Evolutionary conservation across 2,113 vertebrate genomes (phyloP).

Genomic region (Onychostruthus taczanowskii): DNA sequence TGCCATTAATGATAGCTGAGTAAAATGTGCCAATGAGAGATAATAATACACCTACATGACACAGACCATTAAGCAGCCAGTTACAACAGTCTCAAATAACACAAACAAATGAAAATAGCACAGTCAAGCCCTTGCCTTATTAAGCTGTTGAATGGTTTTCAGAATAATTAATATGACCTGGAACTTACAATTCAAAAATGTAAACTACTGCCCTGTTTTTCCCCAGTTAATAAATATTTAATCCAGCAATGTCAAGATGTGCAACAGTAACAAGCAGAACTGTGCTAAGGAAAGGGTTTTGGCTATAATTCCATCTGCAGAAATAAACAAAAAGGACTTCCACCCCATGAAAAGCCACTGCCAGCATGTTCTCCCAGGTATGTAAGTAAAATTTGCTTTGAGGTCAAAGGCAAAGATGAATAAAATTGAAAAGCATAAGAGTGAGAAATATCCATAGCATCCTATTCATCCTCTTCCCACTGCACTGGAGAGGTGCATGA

Average conservation of each 20-base stretch:
- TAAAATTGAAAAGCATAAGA: neutral
- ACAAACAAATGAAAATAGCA: slow-evolving; percentile 45
- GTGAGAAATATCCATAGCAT: neutral
- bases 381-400: neutral
- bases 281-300: neutral
- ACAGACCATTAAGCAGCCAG: slow-evolving; percentile 57
- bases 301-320: neutral
- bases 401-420: neutral
- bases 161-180: slow-evolving; percentile 43
- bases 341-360: neutral
- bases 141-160: slow-evolving; percentile 42
- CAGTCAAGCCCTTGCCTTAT: slow-evolving; percentile 47
- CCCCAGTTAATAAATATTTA: slow-evolving; percentile 2
- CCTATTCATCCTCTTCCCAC: neutral
- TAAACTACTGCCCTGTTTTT: neutral
- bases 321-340: neutral
- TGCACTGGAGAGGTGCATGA: neutral
- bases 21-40: slow-evolving; percentile 44
- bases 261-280: neutral
- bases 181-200: slow-evolving; percentile 40
- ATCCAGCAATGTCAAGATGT: neutral
- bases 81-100: slow-evolving; percentile 15
- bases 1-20: slow-evolving; percentile 44
- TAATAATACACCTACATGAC: slow-evolving; percentile 64
- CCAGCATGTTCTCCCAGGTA: neutral